phyloP scores from a whole-genome alignment of 2,888 invertebrate genomes.

The Clitarchus hookeri region DNA sequence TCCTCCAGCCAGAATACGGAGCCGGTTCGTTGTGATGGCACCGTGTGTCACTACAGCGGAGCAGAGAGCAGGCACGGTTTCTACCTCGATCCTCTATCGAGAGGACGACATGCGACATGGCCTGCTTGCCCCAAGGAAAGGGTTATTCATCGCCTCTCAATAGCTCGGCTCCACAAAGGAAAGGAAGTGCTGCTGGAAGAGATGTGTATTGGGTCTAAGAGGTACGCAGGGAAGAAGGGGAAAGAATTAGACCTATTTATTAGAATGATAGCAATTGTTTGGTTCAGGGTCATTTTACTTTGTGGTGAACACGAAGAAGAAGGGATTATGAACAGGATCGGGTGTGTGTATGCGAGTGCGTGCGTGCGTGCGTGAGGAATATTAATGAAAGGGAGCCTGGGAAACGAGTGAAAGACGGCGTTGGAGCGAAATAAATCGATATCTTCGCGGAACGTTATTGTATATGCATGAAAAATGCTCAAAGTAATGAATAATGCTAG shows the following conservation, averaged over 20 bases:
- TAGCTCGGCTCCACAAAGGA: conserved; percentile 18
- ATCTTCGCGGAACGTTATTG: neutral
- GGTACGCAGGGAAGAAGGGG: neutral
- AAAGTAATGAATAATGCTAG: neutral
- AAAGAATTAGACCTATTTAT: conserved; percentile 25
- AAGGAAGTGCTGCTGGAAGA: conserved; percentile 10
- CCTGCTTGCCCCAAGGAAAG: neutral
- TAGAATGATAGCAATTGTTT: conserved; percentile 23
- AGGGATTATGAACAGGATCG: conserved; percentile 21
- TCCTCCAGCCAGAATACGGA: no score
- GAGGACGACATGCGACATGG: neutral
- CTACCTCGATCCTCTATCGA: neutral
- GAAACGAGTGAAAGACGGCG: conserved; percentile 6
- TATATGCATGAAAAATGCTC: neutral
- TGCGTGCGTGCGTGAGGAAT: conserved; percentile 6
- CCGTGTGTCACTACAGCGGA: neutral
- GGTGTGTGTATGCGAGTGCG: conserved; percentile 18
- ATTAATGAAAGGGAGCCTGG: conserved; percentile 17
- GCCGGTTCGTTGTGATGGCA: neutral
- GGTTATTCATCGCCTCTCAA: conserved; percentile 25
- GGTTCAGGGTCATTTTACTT: conserved; percentile 22
- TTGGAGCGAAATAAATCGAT: neutral
- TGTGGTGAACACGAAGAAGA: conserved; percentile 22
- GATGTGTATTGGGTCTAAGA: conserved; percentile 3
- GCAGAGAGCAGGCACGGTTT: neutral